Evolutionary conservation across 2,113 vertebrate genomes (phyloP).

Genomic region (Mirounga angustirostris): DNA sequence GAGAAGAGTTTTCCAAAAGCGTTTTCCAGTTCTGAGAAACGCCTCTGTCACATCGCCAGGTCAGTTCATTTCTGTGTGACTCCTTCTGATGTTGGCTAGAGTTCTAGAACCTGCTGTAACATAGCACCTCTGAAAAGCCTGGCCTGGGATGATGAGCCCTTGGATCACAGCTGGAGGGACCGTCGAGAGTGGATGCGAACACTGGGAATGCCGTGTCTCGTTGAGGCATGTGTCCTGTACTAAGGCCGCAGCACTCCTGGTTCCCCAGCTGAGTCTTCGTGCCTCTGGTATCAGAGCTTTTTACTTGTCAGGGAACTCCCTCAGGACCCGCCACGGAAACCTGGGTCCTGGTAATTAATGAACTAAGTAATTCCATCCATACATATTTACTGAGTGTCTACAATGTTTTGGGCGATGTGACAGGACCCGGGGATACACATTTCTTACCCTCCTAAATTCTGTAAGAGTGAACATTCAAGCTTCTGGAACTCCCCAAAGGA

Average conservation of each 20-base stretch:
- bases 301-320: not conserved
- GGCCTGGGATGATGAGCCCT: not conserved
- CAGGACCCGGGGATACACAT: not conserved
- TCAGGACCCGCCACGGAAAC: not conserved
- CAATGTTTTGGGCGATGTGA: not conserved
- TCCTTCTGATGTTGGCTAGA: not conserved
- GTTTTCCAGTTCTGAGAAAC: not conserved
- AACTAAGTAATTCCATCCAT: slow-evolving; percentile 26
- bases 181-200: not conserved
- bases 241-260: too few species aligned
- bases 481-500: not conserved
- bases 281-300: not conserved
- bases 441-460: not conserved
- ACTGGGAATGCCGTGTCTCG: not conserved
- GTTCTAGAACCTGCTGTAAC: not conserved
- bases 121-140: not conserved
- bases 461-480: not conserved
- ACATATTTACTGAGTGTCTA: not conserved
- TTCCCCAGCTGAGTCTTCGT: not conserved
- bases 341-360: not conserved
- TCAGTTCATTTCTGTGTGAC: not conserved
- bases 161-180: not conserved
- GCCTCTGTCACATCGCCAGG: not conserved
- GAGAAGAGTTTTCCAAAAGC: not conserved
- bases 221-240: not conserved